These are phyloP conservation scores for Physella acuta DNA, from an alignment of 1,140 invertebrate genomes.

Conservation along the genomic window DNA sequence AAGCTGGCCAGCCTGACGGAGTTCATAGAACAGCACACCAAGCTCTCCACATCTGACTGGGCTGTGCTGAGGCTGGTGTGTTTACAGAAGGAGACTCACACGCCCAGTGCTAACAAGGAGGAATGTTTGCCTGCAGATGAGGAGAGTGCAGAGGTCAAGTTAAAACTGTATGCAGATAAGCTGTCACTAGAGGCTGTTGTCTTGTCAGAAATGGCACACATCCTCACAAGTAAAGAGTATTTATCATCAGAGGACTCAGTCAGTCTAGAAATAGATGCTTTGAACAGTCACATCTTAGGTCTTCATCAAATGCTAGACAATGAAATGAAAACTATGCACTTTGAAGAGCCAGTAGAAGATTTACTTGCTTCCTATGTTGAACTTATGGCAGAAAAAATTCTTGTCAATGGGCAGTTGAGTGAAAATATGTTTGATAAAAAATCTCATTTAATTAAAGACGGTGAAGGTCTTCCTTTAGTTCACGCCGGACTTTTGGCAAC, in stretches of 20 bases:
- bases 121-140: conserved; percentile 15
- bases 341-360: conserved; percentile 34
- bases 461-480: conserved; percentile 29
- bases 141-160: conserved; percentile 33
- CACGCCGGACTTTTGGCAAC: conserved; percentile 46
- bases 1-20: conserved; percentile 42
- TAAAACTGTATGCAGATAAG: conserved; percentile 49
- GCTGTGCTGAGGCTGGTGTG: conserved; percentile 40
- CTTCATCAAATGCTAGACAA: conserved; percentile 43
- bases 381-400: conserved; percentile 50
- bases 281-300: conserved; percentile 40
- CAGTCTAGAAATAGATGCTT: conserved; percentile 44
- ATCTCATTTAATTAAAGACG: conserved; percentile 35
- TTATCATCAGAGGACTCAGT: conserved; percentile 33
- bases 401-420: conserved; percentile 46
- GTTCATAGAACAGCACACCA: conserved; percentile 43
- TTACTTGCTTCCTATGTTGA: conserved; percentile 45
- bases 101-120: conserved; percentile 14
- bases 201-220: conserved; percentile 49
- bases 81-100: conserved; percentile 31
- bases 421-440: conserved; percentile 39
- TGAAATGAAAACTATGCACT: conserved; percentile 37
- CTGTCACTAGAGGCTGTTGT: conserved; percentile 52
- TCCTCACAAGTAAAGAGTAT: conserved; percentile 37
- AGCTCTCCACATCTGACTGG: conserved; percentile 43